phyloP scores from a whole-genome alignment of 2,888 invertebrate species.

The Geotrupes spiniger region DNA sequence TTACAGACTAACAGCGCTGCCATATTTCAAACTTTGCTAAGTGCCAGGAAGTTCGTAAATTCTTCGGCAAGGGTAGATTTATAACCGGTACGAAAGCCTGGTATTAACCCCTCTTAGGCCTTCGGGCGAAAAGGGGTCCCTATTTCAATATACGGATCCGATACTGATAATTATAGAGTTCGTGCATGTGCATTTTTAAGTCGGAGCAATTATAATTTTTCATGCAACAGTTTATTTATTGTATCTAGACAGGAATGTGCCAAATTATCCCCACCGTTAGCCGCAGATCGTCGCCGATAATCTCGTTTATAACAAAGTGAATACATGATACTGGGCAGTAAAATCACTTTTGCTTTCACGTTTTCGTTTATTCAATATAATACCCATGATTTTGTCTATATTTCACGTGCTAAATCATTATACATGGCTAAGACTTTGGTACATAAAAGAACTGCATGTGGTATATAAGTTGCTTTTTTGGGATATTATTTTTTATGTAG shows the following conservation, averaged over 20 bases:
- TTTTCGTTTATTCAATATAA: no score
- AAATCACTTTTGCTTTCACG: no score
- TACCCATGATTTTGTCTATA: no score
- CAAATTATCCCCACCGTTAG: neutral
- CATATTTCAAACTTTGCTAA: constrained; percentile 26
- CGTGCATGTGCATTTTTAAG: constrained; percentile 6
- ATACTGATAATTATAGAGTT: constrained; percentile 28
- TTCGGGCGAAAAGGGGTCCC: constrained; percentile 14
- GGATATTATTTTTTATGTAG: no score
- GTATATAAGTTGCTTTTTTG: no score
- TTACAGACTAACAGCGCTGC: constrained; percentile 15
- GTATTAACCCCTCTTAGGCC: constrained; percentile 28
- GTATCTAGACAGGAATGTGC: neutral
- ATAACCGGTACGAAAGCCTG: constrained; percentile 28
- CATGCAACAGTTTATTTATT: constrained; percentile 1
- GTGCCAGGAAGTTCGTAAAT: constrained; percentile 28
- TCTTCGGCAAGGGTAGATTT: constrained; percentile 29
- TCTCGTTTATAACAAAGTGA: neutral
- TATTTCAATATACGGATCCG: constrained; percentile 33
- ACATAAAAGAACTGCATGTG: no score
- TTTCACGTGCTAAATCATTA: no score
- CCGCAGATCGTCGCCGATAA: neutral
- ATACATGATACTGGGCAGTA: no score
- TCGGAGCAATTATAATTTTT: constrained; percentile 2
- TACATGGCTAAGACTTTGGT: no score